These are phyloP conservation scores for Ophioninae sp. DNA, from an alignment of 2,888 invertebrate genomes.

Conservation along the genomic window DNA sequence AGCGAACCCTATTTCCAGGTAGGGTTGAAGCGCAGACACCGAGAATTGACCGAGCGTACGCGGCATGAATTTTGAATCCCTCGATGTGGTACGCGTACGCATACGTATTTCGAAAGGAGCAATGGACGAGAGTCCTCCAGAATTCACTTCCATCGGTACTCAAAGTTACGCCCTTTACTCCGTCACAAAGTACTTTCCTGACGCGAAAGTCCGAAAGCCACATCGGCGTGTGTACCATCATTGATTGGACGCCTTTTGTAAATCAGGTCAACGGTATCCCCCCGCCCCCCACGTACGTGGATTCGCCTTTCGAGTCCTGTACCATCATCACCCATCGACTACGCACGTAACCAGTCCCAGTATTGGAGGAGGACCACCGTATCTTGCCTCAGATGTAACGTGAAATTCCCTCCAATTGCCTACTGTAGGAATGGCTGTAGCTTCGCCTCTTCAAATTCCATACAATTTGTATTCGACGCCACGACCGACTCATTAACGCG, in stretches of 20 bases:
- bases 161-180: too few species aligned
- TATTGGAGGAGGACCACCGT: slow-evolving; percentile 32
- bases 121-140: not conserved
- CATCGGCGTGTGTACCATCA: not conserved
- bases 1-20: slow-evolving; percentile 14
- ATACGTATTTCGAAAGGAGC: not conserved
- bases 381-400: slow-evolving; percentile 20
- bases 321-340: slow-evolving; percentile 15
- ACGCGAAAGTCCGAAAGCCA: not conserved
- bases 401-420: slow-evolving; percentile 61
- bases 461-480: slow-evolving; percentile 62
- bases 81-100: not conserved
- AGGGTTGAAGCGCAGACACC: slow-evolving; percentile 37
- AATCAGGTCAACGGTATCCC: slow-evolving; percentile 7
- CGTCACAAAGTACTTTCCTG: too few species aligned
- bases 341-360: slow-evolving; percentile 40
- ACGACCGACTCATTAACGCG: slow-evolving; percentile 63
- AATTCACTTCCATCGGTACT: not conserved
- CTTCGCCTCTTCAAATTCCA: slow-evolving; percentile 59
- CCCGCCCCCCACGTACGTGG: slow-evolving; percentile 1
- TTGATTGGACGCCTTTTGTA: slow-evolving; percentile 9
- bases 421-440: slow-evolving; percentile 57
- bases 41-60: slow-evolving; percentile 61
- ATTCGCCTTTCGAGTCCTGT: not conserved
- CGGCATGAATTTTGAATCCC: slow-evolving; percentile 49